Base-by-base conservation (phyloP, 2,797 vertebrate genomes). In the Argya squamiceps region DNA sequence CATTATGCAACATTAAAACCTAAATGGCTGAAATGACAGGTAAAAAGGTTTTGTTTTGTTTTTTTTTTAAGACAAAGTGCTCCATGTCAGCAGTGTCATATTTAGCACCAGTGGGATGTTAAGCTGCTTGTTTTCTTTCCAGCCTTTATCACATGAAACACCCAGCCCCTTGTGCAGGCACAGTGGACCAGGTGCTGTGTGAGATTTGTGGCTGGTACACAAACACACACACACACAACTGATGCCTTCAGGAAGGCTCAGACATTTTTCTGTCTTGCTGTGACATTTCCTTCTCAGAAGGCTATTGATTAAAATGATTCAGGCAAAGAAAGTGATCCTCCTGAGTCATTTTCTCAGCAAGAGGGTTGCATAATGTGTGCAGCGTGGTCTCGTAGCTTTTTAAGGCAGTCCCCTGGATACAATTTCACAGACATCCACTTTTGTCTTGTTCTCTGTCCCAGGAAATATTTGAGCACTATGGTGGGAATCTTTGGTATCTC, bases 291-390 rank as follows among this genome's bases (percentile, higher is more conserved):
- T 86, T 79, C 93, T 87, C 80, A n/a, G 86, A 96, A 95, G 64
- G 53, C 78, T 96, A 96, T 96, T 95, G 96, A 97, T 96, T 95
- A 94, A 96, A 95, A 89, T 88, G 91, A 95, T 93, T 92, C 93
- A 89, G 87, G 93, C 84, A 62, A 74, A 74, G 93, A 93, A 96
- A 95, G 77, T 58, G 85, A 94, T 97, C 93, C 88, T 96, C 90
- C 96, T 91, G 96, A 95, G 93, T 96, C 74, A 96, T 92, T 95
- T 95, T 94, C 90, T 88, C 90, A 77, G 93, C 74, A 44, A 90
- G 92, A 82, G 4, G 21, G 86, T 93, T 95, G 92, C 92, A 44
- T 95, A 88, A 92, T 74, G n/a, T 32, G 53, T 49, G 4, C 70
- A 37, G 52, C 0, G 0, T 71, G 88, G 80, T 68, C 39, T 39